Base-by-base conservation (phyloP, 2,797 vertebrate genomes). In the Adrianichthys oophorus region DNA sequence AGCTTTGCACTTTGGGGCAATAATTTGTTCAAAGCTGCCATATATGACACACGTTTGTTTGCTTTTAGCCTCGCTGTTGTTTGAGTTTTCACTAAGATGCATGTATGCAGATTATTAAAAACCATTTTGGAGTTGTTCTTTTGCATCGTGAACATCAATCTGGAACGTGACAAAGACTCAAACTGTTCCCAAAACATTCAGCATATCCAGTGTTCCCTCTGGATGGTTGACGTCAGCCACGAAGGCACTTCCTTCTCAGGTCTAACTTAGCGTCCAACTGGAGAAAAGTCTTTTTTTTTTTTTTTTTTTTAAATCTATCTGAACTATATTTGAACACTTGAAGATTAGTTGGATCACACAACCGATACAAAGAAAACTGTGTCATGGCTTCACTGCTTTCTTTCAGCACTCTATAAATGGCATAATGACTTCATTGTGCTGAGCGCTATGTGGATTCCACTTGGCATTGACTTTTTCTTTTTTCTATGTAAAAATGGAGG, bases 1-100 rank as follows among this genome's bases (percentile, higher is more conserved):
- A 84, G 74, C 56, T 61, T 56, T 80, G 84, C 79, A 76, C 56
- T 82, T 79, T 76, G 57, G 19, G 60, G 37, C 41, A 37, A 2
- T 55, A 37, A 60, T 48, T 17, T 41, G 32, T 68, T 44, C 41
- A 29, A 4, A 16, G 42, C 37, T 52, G 43, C 64, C 64, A 53
- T 44, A 55, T 49, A 6, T 40, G 40, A 43, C 50, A 63, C 66
- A 64, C 48, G 32, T 58, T 53, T 56, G 56, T 47, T 58, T 59
- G 19, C 42, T 73, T 75, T 71, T 57, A 24, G 54, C 46, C 47
- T 17, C 57, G 53, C 15, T 57, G 45, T 24, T 47, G 47, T 29
- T 15, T 29, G n/a, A 5, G 15, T 1, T 59, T 68, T 57, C 1
- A 13, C 43, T 15, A 48, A n/a, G 5, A 10, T 19, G 16, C 17